Conservation (phyloP, 2,113 vertebrate genomes). For the Silurus asotus region DNA sequence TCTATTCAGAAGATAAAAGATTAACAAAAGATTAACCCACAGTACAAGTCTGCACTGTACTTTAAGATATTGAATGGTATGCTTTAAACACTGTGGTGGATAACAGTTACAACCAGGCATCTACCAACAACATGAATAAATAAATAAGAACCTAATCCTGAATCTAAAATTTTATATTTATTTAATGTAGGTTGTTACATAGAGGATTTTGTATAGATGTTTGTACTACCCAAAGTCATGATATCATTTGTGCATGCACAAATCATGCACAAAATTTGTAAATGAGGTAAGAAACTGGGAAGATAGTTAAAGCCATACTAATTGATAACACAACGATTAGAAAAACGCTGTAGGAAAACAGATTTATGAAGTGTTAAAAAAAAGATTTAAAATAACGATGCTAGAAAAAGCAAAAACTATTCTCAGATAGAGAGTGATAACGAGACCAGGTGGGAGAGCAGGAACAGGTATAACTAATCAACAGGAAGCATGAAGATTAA, state of each 20-base stretch:
- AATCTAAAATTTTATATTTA: not conserved
- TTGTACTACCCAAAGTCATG: not conserved
- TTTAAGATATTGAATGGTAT: not conserved
- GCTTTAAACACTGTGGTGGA: not conserved
- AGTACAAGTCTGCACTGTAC: not conserved
- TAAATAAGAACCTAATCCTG: not conserved
- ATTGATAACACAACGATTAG: not conserved
- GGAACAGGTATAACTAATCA: constrained; percentile 19
- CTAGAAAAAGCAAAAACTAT: constrained; percentile 4
- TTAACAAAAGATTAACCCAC: not conserved
- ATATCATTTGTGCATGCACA: not conserved
- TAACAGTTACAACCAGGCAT: not conserved
- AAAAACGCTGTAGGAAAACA: not conserved
- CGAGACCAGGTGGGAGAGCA: constrained; percentile 7
- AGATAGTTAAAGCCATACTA: not conserved
- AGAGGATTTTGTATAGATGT: not conserved
- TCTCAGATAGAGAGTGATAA: constrained; percentile 3
- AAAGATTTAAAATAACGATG: not conserved
- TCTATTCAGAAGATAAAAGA: not conserved
- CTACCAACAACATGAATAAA: not conserved
- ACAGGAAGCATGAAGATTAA: not conserved
- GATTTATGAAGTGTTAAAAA: not conserved
- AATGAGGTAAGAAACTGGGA: not conserved
- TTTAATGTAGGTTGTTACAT: not conserved
- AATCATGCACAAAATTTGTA: not conserved